Conservation (phyloP, 2,888 invertebrate genomes). For the Mimas tiliae region DNA sequence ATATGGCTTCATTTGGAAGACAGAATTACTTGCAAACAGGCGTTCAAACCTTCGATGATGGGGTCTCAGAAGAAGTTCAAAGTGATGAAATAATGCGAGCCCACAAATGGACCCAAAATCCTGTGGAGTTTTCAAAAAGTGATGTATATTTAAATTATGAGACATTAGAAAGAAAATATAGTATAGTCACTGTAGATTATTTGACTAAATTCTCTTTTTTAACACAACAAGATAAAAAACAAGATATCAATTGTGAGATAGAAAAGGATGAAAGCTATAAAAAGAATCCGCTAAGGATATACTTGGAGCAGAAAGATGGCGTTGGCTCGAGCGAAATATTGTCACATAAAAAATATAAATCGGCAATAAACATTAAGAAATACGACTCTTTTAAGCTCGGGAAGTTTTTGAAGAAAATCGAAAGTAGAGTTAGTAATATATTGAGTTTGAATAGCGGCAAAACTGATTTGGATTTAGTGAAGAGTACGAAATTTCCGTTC, state of each 20-base stretch:
- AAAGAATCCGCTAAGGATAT: slow-evolving; percentile 64
- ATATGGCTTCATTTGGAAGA: slow-evolving; percentile 74
- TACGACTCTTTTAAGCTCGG: slow-evolving; percentile 55
- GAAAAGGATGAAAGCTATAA: slow-evolving; percentile 56
- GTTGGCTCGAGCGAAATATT: slow-evolving; percentile 64
- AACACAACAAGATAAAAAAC: slow-evolving; percentile 40
- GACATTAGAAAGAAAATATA: slow-evolving; percentile 43
- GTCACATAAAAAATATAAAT: slow-evolving; percentile 62
- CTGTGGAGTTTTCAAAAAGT: slow-evolving; percentile 68
- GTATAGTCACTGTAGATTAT: slow-evolving; percentile 55
- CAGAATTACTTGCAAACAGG: slow-evolving; percentile 70
- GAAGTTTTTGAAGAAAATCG: slow-evolving; percentile 67
- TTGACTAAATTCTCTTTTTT: slow-evolving; percentile 60
- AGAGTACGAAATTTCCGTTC: slow-evolving; percentile 61
- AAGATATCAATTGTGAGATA: slow-evolving; percentile 39
- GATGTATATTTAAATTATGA: slow-evolving; percentile 52
- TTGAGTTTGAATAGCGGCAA: slow-evolving; percentile 60
- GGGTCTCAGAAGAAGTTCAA: slow-evolving; percentile 67
- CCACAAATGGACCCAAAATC: slow-evolving; percentile 76
- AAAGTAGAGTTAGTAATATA: slow-evolving; percentile 59
- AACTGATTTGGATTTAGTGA: slow-evolving; percentile 51
- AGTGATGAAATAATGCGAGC: slow-evolving; percentile 62
- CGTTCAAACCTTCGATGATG: slow-evolving; percentile 77
- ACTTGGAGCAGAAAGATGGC: slow-evolving; percentile 77
- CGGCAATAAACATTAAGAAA: slow-evolving; percentile 60